Percentiles rank a stretch among this genome's conserved stretches.
phyloP scores from a whole-genome alignment of 1,140 invertebrate genomes.

The Nomia melanderi region DNA sequence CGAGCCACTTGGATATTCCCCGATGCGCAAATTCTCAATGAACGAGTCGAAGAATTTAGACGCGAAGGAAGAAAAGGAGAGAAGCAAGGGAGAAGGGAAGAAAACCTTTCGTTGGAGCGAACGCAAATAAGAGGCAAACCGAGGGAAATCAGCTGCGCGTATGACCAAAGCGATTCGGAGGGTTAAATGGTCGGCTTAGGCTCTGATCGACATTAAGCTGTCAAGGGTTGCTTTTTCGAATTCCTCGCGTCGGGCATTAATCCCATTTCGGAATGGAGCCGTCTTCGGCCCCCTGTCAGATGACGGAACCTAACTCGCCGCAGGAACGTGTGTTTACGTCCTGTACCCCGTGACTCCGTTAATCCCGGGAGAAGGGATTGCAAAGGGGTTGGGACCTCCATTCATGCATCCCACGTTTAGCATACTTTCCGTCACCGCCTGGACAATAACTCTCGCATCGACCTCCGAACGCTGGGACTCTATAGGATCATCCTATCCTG shows the following conservation, averaged over 20 bases:
- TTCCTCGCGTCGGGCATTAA: conserved; percentile 68
- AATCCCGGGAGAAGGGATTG: conserved; percentile 53
- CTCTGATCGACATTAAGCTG: conserved; percentile 78
- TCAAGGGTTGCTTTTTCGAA: conserved; percentile 75
- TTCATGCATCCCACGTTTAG: conserved; percentile 47
- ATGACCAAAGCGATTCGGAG: conserved; percentile 47
- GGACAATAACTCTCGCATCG: conserved; percentile 46
- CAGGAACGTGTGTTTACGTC: conserved; percentile 70
- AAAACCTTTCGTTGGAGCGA: conserved; percentile 34
- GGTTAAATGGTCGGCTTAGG: conserved; percentile 71
- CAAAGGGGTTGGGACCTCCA: conserved; percentile 41
- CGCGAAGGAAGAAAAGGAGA: conserved; percentile 24
- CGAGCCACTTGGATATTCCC: conserved; percentile 18
- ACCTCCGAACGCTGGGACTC: not conserved
- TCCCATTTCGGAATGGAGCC: conserved; percentile 69
- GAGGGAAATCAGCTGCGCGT: conserved; percentile 45
- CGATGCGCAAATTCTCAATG: conserved; percentile 24
- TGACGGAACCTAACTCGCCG: conserved; percentile 39
- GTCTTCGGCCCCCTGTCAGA: conserved; percentile 66
- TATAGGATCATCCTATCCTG: not conserved
- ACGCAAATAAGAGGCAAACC: conserved; percentile 24
- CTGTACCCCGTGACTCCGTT: conserved; percentile 67
- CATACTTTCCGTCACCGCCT: conserved; percentile 36
- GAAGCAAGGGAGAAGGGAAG: conserved; percentile 21
- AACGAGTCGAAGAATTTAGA: conserved; percentile 41